Conservation (phyloP, 1,140 invertebrate genomes). For the Oncopodura yosiiana region DNA sequence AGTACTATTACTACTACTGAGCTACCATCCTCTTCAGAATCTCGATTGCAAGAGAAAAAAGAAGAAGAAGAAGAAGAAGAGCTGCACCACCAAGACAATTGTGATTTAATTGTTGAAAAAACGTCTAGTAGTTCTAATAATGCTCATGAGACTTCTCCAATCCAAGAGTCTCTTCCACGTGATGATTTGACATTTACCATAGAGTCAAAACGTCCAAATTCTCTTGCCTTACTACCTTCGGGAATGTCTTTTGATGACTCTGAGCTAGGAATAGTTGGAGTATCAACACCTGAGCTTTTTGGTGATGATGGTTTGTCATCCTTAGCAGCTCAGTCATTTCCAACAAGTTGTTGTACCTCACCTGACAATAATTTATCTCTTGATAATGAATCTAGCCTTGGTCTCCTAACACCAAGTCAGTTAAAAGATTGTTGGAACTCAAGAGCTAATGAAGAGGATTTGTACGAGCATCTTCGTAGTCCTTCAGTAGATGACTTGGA, state of each 20-base stretch:
- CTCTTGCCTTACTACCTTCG: background rate
- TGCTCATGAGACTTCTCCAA: too few relatives aligned
- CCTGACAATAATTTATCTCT: slow-evolving; percentile 7
- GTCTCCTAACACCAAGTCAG: slow-evolving; percentile 18
- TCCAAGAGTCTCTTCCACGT: too few relatives aligned
- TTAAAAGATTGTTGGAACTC: slow-evolving; percentile 19
- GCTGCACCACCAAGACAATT: too few relatives aligned
- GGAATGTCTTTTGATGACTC: slow-evolving; percentile 12
- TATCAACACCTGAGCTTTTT: slow-evolving; percentile 13
- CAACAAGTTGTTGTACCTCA: slow-evolving; percentile 17
- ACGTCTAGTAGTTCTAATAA: too few relatives aligned
- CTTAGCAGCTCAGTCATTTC: slow-evolving; percentile 14
- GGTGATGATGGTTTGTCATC: slow-evolving; percentile 13
- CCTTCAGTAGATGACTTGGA: slow-evolving; percentile 14
- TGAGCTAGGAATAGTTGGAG: slow-evolving; percentile 15
- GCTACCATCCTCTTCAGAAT: too few relatives aligned
- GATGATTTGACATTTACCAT: too few relatives aligned
- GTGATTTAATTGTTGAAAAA: too few relatives aligned
- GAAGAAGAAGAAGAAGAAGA: too few relatives aligned
- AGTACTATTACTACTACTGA: too few relatives aligned
- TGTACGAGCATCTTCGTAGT: slow-evolving; percentile 17
- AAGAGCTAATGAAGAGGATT: slow-evolving; percentile 12
- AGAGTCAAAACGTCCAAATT: slow-evolving; percentile 14
- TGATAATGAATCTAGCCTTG: slow-evolving; percentile 19
- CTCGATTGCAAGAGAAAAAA: too few relatives aligned